phyloP scores from a whole-genome alignment of 2,888 invertebrate species.

The Ophion obscuratus region DNA sequence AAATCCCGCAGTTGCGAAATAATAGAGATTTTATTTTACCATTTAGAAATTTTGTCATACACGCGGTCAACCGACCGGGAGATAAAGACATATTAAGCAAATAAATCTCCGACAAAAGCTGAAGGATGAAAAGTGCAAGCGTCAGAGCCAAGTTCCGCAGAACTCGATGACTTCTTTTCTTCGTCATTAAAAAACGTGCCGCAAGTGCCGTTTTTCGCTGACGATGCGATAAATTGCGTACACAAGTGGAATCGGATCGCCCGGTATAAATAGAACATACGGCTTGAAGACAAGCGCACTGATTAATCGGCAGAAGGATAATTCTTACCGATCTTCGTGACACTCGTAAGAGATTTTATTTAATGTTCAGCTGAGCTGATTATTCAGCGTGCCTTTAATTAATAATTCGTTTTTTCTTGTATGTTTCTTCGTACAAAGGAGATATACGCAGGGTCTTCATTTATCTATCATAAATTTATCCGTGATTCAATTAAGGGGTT shows the following conservation, averaged over 20 bases:
- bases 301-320: background rate
- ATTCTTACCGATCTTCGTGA: background rate
- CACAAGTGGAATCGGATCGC: constrained; percentile 1
- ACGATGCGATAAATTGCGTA: constrained; percentile 22
- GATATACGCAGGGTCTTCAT: no score
- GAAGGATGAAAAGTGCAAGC: constrained; percentile 38
- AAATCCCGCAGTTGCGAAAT: no score
- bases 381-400: background rate
- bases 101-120: background rate
- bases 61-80: background rate
- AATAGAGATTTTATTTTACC: no score
- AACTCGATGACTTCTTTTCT: constrained; percentile 44
- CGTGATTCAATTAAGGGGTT: background rate
- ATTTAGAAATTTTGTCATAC: no score
- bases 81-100: background rate
- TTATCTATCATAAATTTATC: background rate
- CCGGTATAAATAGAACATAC: background rate
- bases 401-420: background rate
- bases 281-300: background rate
- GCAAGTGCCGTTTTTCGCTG: constrained; percentile 18
- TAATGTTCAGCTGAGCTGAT: background rate
- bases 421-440: no score
- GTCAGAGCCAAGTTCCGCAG: constrained; percentile 10
- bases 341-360: background rate
- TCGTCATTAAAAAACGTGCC: constrained; percentile 37